These are phyloP conservation scores for Acronicta leporina DNA, from an alignment of 2,888 invertebrate species.

Conservation along the genomic window DNA sequence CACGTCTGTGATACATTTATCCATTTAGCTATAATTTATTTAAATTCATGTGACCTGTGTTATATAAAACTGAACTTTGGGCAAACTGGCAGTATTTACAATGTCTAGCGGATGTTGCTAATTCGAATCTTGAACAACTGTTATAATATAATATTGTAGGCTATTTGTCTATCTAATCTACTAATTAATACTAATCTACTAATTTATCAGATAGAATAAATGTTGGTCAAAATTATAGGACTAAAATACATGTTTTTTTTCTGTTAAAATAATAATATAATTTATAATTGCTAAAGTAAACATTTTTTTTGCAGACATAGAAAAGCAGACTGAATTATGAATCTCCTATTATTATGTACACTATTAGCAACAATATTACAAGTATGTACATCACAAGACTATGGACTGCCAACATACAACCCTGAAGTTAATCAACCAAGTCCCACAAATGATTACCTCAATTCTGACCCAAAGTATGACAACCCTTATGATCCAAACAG, in stretches of 20 bases:
- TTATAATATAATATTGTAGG: background rate
- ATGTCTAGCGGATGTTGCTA: constrained; percentile 54
- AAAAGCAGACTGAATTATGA: constrained; percentile 79
- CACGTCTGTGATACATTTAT: constrained; percentile 49
- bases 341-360: constrained; percentile 71
- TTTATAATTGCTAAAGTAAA: background rate
- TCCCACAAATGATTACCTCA: constrained; percentile 78
- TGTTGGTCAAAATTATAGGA: too few species aligned
- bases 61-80: constrained; percentile 47
- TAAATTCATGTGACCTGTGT: constrained; percentile 29
- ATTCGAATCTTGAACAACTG: constrained; percentile 54
- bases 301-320: constrained; percentile 71
- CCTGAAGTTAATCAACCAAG: constrained; percentile 70
- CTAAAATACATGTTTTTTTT: background rate
- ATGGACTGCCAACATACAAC: constrained; percentile 77
- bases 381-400: constrained; percentile 76
- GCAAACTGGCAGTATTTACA: constrained; percentile 56
- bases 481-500: constrained; percentile 79
- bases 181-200: too few species aligned
- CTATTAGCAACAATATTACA: constrained; percentile 65
- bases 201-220: too few species aligned
- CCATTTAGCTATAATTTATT: constrained; percentile 28
- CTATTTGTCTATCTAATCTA: too few species aligned
- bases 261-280: too few species aligned
- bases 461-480: constrained; percentile 74